These are phyloP conservation scores for Strigamia transsilvanica DNA, from an alignment of 2,888 invertebrate species.

Conservation along the genomic window DNA sequence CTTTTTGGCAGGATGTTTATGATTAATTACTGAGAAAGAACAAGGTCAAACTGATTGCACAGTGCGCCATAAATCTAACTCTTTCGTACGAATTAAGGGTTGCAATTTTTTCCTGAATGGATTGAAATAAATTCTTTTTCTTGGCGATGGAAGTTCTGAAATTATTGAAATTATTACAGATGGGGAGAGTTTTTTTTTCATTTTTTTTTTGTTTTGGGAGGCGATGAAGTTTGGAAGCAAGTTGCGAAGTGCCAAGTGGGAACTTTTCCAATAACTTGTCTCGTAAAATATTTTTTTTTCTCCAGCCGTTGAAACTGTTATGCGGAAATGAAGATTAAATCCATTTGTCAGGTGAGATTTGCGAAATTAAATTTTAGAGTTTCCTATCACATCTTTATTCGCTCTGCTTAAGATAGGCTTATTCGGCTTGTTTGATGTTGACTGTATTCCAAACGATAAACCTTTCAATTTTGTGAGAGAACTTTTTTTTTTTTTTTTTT, in stretches of 20 bases:
- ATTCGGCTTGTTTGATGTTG: too few species aligned
- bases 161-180: background rate
- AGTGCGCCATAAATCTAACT: background rate
- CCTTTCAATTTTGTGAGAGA: too few species aligned
- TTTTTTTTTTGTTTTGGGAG: background rate
- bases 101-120: too few species aligned
- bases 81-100: background rate
- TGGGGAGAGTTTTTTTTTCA: background rate
- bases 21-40: background rate
- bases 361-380: too few species aligned
- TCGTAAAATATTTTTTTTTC: background rate
- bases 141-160: background rate
- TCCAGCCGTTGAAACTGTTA: background rate
- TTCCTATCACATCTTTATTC: too few species aligned
- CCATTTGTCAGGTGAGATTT: background rate
- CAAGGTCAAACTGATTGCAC: background rate
- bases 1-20: background rate
- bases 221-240: background rate
- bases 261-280: background rate
- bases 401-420: too few species aligned
- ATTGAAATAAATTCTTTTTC: too few species aligned
- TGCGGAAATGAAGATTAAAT: background rate
- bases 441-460: too few species aligned
- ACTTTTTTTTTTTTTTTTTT: too few species aligned
- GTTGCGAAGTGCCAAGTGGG: constrained; percentile 1